Evolutionary conservation across 2,888 invertebrate species (phyloP).

Genomic region (Halocaridina rubra): DNA sequence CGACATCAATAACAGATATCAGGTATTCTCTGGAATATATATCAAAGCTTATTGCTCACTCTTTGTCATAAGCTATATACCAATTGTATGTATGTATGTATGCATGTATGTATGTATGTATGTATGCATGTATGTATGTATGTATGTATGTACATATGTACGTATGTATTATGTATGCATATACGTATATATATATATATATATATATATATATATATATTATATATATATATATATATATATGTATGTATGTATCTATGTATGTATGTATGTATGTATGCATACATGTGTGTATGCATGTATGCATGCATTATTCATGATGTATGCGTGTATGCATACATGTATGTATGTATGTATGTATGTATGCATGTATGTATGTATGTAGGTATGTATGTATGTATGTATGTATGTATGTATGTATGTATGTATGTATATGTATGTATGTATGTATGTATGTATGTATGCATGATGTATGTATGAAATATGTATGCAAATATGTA

Average conservation of each 20-base stretch:
- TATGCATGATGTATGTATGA: background rate
- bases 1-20: too few species aligned
- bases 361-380: background rate
- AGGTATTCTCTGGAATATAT: too few species aligned
- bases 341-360: background rate
- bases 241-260: background rate
- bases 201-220: background rate
- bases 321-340: background rate
- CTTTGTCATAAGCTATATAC: too few species aligned
- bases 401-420: slow-evolving; percentile 6
- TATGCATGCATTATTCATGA: background rate
- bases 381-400: background rate
- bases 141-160: background rate
- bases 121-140: background rate
- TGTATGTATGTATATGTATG: background rate
- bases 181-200: background rate
- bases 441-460: slow-evolving; percentile 8
- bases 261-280: background rate
- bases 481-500: background rate
- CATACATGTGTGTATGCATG: background rate
- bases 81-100: background rate
- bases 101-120: background rate
- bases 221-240: background rate
- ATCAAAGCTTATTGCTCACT: too few species aligned
- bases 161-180: background rate